Evolutionary conservation across 2,113 vertebrate species (phyloP).

Genomic region (Cryptotis parvus): DNA sequence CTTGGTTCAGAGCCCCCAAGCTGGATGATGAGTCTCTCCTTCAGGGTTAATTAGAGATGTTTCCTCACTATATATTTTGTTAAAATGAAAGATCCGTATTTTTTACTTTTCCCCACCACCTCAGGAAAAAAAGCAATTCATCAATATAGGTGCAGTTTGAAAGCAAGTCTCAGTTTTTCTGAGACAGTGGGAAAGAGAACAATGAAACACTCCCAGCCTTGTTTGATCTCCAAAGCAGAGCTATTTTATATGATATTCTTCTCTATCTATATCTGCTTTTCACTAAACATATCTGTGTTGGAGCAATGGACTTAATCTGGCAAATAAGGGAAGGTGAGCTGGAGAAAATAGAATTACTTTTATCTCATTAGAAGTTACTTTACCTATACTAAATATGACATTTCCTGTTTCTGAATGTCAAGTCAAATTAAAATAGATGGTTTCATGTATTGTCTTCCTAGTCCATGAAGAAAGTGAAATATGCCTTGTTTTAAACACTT

Average conservation of each 20-base stretch:
- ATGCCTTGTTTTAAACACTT: background rate
- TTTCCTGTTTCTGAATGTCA: too few species aligned
- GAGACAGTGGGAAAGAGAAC: background rate
- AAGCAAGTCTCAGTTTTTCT: accelerated
- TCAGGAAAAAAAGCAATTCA: background rate
- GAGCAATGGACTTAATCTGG: accelerated
- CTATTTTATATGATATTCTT: background rate
- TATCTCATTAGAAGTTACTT: too few species aligned
- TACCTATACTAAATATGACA: too few species aligned
- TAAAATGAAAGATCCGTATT: background rate
- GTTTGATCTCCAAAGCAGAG: background rate
- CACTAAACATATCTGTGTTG: too few species aligned
- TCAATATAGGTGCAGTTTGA: background rate
- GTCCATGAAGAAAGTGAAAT: background rate
- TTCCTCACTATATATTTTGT: background rate
- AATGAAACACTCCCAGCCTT: background rate
- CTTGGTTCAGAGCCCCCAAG: background rate
- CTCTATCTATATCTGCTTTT: background rate
- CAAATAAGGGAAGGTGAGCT: too few species aligned
- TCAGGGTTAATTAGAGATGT: accelerated
- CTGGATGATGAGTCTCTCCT: background rate
- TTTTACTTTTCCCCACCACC: accelerated
- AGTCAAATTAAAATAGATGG: background rate
- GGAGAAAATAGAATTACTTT: background rate
- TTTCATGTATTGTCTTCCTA: background rate